Conservation (phyloP, 2,888 invertebrate genomes). For the Conomelus anceps region DNA sequence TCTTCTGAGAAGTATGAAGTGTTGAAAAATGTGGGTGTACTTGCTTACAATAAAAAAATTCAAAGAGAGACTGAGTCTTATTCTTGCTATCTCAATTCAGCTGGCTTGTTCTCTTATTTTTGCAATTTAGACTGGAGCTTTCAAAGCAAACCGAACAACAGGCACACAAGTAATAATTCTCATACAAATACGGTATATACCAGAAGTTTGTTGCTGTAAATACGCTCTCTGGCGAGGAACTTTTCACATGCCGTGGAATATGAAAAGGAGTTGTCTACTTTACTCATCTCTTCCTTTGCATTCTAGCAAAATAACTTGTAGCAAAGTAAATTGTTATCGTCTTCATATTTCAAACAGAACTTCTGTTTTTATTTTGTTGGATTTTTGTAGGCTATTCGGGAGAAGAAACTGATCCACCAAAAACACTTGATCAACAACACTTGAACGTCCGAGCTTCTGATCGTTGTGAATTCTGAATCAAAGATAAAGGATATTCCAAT, state of each 20-base stretch:
- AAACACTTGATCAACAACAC: no score
- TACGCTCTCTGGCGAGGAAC: background rate
- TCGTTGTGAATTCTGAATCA: no score
- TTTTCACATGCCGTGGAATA: background rate
- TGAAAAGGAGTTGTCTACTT: background rate
- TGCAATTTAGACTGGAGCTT: background rate
- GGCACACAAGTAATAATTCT: background rate
- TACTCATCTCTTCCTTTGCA: background rate
- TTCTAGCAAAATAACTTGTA: background rate
- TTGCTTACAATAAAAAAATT: background rate
- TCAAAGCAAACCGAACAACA: background rate
- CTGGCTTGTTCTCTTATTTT: background rate
- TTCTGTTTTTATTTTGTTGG: background rate
- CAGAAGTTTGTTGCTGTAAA: background rate
- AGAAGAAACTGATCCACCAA: background rate
- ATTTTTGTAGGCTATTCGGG: no score
- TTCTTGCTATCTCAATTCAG: background rate
- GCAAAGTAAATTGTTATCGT: background rate
- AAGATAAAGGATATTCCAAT: no score
- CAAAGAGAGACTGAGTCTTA: background rate
- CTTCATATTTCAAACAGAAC: background rate
- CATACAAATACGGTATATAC: background rate
- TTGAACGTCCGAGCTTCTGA: no score
- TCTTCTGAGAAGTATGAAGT: background rate
- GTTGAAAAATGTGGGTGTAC: background rate